These are phyloP conservation scores for Andrena minutula DNA, from an alignment of 2,888 invertebrate species.

Conservation along the genomic window DNA sequence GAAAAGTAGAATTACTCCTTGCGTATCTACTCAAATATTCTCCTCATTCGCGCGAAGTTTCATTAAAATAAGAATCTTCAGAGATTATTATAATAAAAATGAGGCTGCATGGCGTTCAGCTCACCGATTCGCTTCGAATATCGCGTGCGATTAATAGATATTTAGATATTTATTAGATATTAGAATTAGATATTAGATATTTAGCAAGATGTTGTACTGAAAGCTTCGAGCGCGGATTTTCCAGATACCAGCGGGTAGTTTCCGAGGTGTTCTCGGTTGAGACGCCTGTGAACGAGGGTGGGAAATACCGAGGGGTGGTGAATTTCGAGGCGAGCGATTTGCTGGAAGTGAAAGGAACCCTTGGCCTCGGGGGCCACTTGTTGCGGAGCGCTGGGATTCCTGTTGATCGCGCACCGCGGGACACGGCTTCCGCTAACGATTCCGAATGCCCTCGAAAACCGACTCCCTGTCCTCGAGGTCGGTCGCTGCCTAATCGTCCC, in stretches of 20 bases:
- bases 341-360: conserved; percentile 73
- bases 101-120: too few relatives aligned
- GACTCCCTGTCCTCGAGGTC: conserved; percentile 70
- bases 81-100: too few relatives aligned
- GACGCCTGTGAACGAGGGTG: conserved; percentile 25
- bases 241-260: conserved; percentile 21
- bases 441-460: conserved; percentile 79
- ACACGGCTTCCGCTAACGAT: conserved; percentile 78
- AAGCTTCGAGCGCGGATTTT: neutral
- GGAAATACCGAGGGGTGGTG: conserved; percentile 48
- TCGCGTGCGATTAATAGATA: too few relatives aligned
- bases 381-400: conserved; percentile 80
- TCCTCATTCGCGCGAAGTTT: too few relatives aligned
- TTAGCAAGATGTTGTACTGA: too few relatives aligned
- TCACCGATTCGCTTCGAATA: too few relatives aligned
- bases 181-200: too few relatives aligned
- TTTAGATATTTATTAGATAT: too few relatives aligned
- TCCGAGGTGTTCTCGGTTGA: neutral
- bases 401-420: conserved; percentile 78
- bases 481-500: conserved; percentile 77
- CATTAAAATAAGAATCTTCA: too few relatives aligned
- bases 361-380: conserved; percentile 82
- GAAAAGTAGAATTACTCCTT: too few relatives aligned
- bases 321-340: conserved; percentile 74
- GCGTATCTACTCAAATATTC: too few relatives aligned